A percentile compares a stretch with the other conserved stretches of the same genome.
Evolutionary conservation across 2,797 vertebrate species (phyloP).

Genomic region (Champsocephalus gunnari): DNA sequence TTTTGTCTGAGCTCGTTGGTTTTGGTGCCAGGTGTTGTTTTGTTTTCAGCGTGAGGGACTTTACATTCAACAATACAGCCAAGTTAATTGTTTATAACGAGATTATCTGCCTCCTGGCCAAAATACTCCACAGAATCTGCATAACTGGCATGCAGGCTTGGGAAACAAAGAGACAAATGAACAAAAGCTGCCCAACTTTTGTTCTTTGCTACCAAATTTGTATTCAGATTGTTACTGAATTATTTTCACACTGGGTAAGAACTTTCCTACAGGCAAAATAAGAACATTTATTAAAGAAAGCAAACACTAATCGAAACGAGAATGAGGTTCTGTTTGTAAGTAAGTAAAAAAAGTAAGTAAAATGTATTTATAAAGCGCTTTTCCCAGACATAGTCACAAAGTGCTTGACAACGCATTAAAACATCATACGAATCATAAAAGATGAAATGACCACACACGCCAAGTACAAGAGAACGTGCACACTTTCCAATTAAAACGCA

Average conservation of each 20-base stretch:
- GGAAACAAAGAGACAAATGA: slow-evolving; percentile 58
- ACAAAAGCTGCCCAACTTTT: slow-evolving; percentile 45
- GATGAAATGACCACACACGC: not conserved
- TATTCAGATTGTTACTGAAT: slow-evolving; percentile 30
- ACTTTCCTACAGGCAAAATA: slow-evolving; percentile 13
- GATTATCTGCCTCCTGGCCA: slow-evolving; percentile 73
- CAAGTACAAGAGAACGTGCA: not conserved
- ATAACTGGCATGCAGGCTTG: slow-evolving; percentile 73
- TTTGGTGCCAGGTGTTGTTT: slow-evolving; percentile 48
- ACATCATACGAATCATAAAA: no score
- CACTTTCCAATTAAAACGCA: slow-evolving; percentile 1
- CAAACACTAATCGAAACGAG: not conserved
- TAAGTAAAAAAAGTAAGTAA: not conserved
- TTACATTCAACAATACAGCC: slow-evolving; percentile 70
- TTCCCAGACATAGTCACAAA: no score
- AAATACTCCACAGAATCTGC: slow-evolving; percentile 68
- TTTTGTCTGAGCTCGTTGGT: slow-evolving; percentile 39
- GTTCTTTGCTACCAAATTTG: slow-evolving; percentile 51
- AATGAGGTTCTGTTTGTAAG: slow-evolving; percentile 6
- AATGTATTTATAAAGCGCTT: no score
- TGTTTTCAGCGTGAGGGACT: slow-evolving; percentile 49
- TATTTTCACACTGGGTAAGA: slow-evolving; percentile 15
- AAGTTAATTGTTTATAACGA: slow-evolving; percentile 75
- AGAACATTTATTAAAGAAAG: not conserved
- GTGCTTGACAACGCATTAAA: no score